Evolutionary conservation across 2,888 invertebrate genomes (phyloP).

Genomic region (Diaperis boleti): DNA sequence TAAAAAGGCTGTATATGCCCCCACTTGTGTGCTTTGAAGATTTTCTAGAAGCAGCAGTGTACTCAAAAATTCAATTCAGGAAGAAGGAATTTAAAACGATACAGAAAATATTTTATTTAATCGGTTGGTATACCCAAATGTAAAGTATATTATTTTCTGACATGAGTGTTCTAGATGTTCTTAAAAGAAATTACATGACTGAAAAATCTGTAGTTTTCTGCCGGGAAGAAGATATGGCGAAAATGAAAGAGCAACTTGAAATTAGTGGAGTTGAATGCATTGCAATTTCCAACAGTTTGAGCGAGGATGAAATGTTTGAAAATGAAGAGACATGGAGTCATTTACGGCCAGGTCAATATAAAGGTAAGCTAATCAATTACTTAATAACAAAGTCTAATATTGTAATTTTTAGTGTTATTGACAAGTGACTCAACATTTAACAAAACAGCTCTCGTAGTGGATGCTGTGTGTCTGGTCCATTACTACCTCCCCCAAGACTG

Average conservation of each 20-base stretch:
- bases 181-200: conserved; percentile 14
- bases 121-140: not conserved
- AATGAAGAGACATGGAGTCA: conserved; percentile 16
- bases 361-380: conserved; percentile 21
- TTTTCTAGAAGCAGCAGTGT: conserved; percentile 28
- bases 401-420: conserved; percentile 24
- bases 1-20: not conserved
- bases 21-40: conserved; percentile 22
- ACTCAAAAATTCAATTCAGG: conserved; percentile 12
- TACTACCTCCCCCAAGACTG: conserved; percentile 16
- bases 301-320: conserved; percentile 17
- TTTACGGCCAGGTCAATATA: not conserved
- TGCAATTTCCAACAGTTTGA: conserved; percentile 19
- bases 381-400: not conserved
- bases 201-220: conserved; percentile 26
- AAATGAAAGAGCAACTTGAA: conserved; percentile 3
- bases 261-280: conserved; percentile 21
- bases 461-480: conserved; percentile 20
- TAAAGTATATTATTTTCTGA: not conserved
- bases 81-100: conserved; percentile 11
- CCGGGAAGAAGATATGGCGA: conserved; percentile 5
- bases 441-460: not conserved
- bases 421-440: conserved; percentile 17
- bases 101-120: conserved; percentile 17
- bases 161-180: conserved; percentile 7